Evolutionary conservation across 1,140 invertebrate species (phyloP).

Genomic region (Asbolus verrucosus): DNA sequence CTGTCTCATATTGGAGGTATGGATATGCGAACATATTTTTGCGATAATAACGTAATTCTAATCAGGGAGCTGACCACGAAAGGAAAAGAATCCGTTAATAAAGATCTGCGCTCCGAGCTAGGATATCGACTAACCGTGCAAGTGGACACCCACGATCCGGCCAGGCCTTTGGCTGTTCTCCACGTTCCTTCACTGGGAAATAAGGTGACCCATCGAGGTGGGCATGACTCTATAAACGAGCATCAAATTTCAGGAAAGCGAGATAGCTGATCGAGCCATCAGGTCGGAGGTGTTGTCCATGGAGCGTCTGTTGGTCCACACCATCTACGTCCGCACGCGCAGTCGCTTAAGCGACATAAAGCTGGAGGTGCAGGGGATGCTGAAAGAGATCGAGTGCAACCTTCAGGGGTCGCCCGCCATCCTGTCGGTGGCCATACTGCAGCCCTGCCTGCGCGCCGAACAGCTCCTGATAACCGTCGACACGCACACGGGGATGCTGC

Average conservation of each 20-base stretch:
- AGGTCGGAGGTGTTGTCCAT: constrained; percentile 91
- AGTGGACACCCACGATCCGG: constrained; percentile 86
- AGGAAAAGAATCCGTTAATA: constrained; percentile 67
- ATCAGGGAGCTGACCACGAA: constrained; percentile 67
- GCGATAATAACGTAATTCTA: constrained; percentile 47
- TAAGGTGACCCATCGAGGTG: constrained; percentile 55
- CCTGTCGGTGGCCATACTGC: constrained; percentile 87
- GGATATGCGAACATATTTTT: constrained; percentile 13
- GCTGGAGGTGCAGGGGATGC: constrained; percentile 79
- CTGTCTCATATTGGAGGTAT: constrained; percentile 94
- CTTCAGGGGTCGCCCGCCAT: constrained; percentile 89
- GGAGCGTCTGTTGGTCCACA: constrained; percentile 96
- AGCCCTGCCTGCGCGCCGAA: constrained; percentile 91
- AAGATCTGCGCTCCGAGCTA: constrained; percentile 84
- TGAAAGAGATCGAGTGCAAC: constrained; percentile 80
- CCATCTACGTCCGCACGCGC: constrained; percentile 92
- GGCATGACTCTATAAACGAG: neutral
- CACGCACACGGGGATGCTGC: constrained; percentile 91
- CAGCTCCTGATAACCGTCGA: constrained; percentile 92
- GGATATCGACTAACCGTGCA: constrained; percentile 90
- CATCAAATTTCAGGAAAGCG: constrained; percentile 67
- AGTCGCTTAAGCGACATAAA: constrained; percentile 86
- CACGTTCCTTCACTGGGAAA: constrained; percentile 86
- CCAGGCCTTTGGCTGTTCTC: constrained; percentile 84
- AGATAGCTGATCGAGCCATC: constrained; percentile 84